A percentile compares a stretch with the other conserved stretches of the same genome.
Evolutionary conservation across 1,140 invertebrate genomes (phyloP).

Genomic region (Drosophila burlai): DNA sequence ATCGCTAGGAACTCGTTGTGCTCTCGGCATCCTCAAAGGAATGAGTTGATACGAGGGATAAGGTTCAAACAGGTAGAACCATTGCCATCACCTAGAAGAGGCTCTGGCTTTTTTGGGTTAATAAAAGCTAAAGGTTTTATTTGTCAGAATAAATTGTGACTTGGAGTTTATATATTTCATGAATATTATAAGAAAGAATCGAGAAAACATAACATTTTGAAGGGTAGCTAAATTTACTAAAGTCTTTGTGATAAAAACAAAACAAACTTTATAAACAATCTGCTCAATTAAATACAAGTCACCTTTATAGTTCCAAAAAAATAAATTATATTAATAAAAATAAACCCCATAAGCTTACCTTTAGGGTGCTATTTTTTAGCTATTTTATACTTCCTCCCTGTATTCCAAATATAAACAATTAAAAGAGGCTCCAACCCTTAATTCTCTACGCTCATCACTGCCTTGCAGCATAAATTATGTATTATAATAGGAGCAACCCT

Average conservation of each 20-base stretch:
- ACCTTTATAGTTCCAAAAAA: background rate
- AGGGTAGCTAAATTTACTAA: too few species aligned
- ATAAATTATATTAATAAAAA: background rate
- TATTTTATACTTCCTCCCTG: background rate
- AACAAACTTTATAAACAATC: too few species aligned
- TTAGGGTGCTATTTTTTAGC: background rate
- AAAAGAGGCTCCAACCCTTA: background rate
- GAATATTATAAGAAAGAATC: too few species aligned
- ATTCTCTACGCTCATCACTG: background rate
- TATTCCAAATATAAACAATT: background rate
- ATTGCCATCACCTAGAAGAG: background rate
- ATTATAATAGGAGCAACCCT: constrained; percentile 51
- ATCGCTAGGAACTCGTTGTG: constrained; percentile 14
- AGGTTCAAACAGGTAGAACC: background rate
- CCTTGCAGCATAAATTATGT: constrained; percentile 24
- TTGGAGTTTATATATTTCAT: too few species aligned
- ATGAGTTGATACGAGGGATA: background rate
- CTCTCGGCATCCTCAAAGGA: constrained; percentile 19
- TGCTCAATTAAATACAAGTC: too few species aligned
- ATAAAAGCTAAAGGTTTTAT: background rate
- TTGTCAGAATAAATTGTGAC: too few species aligned
- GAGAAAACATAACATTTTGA: too few species aligned
- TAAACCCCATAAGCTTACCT: background rate
- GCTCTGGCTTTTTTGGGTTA: background rate
- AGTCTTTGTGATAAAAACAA: too few species aligned